Conservation (phyloP, 2,113 vertebrate species). For the Psittacus erithacus region DNA sequence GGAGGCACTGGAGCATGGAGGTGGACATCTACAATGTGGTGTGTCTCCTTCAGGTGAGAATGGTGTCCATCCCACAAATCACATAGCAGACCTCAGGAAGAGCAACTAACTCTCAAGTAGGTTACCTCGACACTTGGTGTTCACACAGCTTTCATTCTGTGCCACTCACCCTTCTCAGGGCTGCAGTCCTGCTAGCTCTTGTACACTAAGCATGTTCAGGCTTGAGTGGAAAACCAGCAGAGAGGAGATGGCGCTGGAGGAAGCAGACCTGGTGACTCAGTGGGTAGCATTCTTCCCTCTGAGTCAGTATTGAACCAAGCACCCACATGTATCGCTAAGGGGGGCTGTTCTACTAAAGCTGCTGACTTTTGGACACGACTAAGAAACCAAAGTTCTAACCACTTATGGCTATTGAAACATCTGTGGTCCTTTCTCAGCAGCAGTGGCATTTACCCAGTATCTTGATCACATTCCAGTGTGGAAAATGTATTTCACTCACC, state of each 20-base stretch:
- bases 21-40: not conserved
- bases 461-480: not conserved
- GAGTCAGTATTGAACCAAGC: constrained; percentile 11
- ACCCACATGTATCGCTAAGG: not conserved
- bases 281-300: constrained; percentile 9
- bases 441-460: not conserved
- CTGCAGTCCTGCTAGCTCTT: not conserved
- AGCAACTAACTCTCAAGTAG: rapidly evolving
- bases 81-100: not conserved
- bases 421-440: not conserved
- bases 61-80: not conserved
- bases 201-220: not conserved
- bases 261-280: constrained; percentile 11
- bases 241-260: not conserved
- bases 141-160: not conserved
- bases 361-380: not conserved
- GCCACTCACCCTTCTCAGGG: not conserved
- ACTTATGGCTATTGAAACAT: not conserved
- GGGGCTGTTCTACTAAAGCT: not conserved
- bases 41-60: not conserved
- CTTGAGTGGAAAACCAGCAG: constrained; percentile 15
- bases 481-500: not conserved
- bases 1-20: not conserved
- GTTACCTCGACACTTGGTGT: not conserved
- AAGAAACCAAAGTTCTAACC: not conserved